Conservation (phyloP, 2,888 invertebrate genomes). For the Sinelater perroti region DNA sequence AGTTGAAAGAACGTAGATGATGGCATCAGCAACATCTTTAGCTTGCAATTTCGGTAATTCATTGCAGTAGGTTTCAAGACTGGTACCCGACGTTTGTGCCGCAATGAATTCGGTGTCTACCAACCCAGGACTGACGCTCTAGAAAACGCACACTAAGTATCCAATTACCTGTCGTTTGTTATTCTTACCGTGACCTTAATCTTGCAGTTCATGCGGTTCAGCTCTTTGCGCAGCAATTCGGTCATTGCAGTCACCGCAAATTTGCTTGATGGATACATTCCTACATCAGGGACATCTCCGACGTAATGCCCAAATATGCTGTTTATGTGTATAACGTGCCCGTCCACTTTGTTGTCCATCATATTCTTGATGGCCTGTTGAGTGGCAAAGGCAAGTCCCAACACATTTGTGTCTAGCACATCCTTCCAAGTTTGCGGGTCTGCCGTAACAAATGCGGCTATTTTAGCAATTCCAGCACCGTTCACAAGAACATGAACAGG, state of each 20-base stretch:
- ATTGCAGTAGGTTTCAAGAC: too few relatives aligned
- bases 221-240: conserved; percentile 26
- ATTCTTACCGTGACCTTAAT: conserved; percentile 30
- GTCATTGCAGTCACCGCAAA: conserved; percentile 32
- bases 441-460: too few relatives aligned
- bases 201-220: conserved; percentile 18
- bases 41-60: conserved; percentile 18
- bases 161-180: too few relatives aligned
- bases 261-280: conserved; percentile 32
- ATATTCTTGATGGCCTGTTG: conserved; percentile 44
- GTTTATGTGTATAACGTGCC: conserved; percentile 30
- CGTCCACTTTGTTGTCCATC: conserved; percentile 42
- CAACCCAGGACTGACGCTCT: conserved; percentile 35
- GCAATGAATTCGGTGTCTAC: conserved; percentile 14
- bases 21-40: conserved; percentile 32
- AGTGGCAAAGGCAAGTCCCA: conserved; percentile 43
- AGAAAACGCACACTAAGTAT: too few relatives aligned
- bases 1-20: conserved; percentile 30
- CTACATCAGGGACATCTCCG: conserved; percentile 15
- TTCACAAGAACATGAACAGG: too few relatives aligned
- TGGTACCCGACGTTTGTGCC: conserved; percentile 1
- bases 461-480: too few relatives aligned
- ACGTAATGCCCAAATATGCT: conserved; percentile 27
- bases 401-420: conserved; percentile 47
- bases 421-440: too few relatives aligned